These are phyloP conservation scores for Agelaius tricolor DNA, from an alignment of 2,113 vertebrate species.

Conservation along the genomic window DNA sequence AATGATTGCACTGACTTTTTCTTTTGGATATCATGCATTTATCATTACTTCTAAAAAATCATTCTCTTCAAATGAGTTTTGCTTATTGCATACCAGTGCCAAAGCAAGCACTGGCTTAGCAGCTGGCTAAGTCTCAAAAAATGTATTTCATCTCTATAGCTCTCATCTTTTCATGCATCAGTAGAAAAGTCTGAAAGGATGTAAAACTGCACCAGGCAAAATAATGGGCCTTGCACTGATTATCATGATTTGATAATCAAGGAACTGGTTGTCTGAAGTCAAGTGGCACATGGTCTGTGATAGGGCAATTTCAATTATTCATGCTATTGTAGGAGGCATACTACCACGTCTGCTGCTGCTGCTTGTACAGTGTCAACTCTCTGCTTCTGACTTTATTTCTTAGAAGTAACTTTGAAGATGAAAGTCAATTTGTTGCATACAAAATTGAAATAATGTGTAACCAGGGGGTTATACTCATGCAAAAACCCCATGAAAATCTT, in stretches of 20 bases:
- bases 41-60: background rate
- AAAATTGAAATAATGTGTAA: background rate
- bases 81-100: background rate
- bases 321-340: slow-evolving; percentile 10
- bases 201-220: background rate
- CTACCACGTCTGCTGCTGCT: background rate
- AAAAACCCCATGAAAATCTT: background rate
- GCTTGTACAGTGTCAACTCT: background rate
- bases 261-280: slow-evolving; percentile 12
- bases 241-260: slow-evolving; percentile 46
- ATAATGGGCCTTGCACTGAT: slow-evolving; percentile 1
- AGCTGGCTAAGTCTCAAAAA: background rate
- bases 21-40: background rate
- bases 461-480: background rate
- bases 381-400: background rate
- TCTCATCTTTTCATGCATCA: background rate
- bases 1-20: background rate
- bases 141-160: background rate
- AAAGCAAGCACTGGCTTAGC: background rate
- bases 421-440: background rate
- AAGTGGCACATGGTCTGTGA: slow-evolving; percentile 14
- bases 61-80: background rate
- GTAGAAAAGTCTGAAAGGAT: background rate
- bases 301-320: slow-evolving; percentile 46
- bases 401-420: background rate